phyloP scores from a whole-genome alignment of 2,113 vertebrate species.

The Cranoglanis bouderius region DNA sequence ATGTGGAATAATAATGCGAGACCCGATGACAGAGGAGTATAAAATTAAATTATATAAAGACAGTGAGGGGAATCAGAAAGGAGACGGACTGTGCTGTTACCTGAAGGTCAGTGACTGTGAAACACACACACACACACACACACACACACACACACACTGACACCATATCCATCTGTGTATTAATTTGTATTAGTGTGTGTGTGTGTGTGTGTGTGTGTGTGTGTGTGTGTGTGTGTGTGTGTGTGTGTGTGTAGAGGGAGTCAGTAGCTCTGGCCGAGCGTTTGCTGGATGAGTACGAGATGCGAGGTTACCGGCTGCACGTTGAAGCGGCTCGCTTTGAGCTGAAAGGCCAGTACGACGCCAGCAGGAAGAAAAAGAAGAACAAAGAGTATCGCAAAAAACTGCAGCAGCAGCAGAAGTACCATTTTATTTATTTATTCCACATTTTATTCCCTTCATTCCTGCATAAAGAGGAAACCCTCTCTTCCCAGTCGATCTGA shows the following conservation, averaged over 20 bases:
- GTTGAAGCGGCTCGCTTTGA: slow-evolving; percentile 92
- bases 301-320: slow-evolving; percentile 89
- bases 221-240: slow-evolving; percentile 32
- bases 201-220: slow-evolving; percentile 39
- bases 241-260: slow-evolving; percentile 79
- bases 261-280: slow-evolving; percentile 86
- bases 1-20: slow-evolving; percentile 93
- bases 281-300: slow-evolving; percentile 89
- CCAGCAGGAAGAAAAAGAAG: slow-evolving; percentile 95
- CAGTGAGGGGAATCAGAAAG: slow-evolving; percentile 91
- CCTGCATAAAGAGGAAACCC: neutral
- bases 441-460: neutral
- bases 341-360: slow-evolving; percentile 91
- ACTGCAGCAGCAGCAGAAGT: slow-evolving; percentile 91
- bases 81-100: slow-evolving; percentile 96
- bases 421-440: slow-evolving; percentile 17
- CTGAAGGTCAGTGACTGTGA: slow-evolving; percentile 81
- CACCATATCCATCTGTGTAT: neutral
- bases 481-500: neutral
- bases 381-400: slow-evolving; percentile 93
- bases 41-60: slow-evolving; percentile 98
- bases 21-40: slow-evolving; percentile 89
- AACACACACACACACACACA: neutral
- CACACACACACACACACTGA: neutral
- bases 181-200: neutral